These are phyloP conservation scores for Polydesmus complanatus DNA, from an alignment of 2,888 invertebrate genomes.

Conservation along the genomic window DNA sequence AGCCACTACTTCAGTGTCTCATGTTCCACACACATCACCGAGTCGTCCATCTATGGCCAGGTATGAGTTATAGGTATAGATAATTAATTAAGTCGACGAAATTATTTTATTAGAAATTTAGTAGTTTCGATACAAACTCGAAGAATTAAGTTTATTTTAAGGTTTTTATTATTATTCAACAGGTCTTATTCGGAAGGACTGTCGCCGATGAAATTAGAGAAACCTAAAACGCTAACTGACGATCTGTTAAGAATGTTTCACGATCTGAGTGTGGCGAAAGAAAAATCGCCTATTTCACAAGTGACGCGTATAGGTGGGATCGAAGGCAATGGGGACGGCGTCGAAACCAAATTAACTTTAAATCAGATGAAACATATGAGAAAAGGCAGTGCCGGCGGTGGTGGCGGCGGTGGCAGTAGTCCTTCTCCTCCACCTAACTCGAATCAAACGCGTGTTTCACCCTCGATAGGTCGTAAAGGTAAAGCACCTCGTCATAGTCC, in stretches of 20 bases:
- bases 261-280: conserved; percentile 8
- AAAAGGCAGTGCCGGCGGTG: background rate
- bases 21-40: background rate
- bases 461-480: background rate
- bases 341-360: background rate
- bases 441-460: background rate
- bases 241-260: conserved; percentile 17
- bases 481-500: background rate
- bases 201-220: background rate
- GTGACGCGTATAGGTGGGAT: background rate
- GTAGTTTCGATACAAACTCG: too few relatives aligned
- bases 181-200: conserved; percentile 15
- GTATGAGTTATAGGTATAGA: background rate
- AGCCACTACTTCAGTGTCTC: too few relatives aligned
- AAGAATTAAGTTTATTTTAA: too few relatives aligned
- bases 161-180: background rate
- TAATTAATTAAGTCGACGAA: too few relatives aligned
- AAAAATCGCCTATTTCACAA: background rate
- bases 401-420: background rate
- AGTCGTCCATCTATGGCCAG: background rate
- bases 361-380: background rate
- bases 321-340: background rate
- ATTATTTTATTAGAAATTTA: too few relatives aligned
- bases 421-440: conserved; percentile 1
- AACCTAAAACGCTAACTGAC: conserved; percentile 23